Evolutionary conservation across 2,797 vertebrate species (phyloP).

Genomic region (Bradypodion ventrale): DNA sequence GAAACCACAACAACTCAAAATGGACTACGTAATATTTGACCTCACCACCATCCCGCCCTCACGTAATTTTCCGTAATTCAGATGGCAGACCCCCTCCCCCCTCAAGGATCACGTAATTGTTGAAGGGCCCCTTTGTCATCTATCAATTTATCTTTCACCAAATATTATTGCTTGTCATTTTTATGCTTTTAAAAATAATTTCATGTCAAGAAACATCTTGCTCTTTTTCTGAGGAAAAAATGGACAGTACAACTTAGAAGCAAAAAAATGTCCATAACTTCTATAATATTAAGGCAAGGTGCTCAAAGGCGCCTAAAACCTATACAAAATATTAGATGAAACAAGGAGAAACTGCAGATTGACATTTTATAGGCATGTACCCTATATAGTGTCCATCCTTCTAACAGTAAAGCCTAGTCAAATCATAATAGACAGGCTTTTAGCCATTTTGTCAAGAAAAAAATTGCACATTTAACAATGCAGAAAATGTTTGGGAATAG

Average conservation of each 20-base stretch:
- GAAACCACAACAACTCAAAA: too few species aligned
- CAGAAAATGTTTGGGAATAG: background rate
- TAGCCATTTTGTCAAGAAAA: background rate
- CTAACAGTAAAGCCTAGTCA: background rate
- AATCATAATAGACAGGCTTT: background rate
- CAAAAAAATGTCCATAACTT: too few species aligned
- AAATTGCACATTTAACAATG: too few species aligned
- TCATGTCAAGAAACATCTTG: background rate
- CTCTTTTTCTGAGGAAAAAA: background rate
- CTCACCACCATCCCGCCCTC: too few species aligned
- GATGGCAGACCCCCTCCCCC: too few species aligned
- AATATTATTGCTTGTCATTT: background rate
- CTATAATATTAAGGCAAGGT: background rate
- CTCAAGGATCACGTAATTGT: too few species aligned
- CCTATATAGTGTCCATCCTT: background rate
- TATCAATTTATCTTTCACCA: too few species aligned
- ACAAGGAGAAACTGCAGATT: background rate
- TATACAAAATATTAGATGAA: background rate
- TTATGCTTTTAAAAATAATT: background rate
- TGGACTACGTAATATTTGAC: too few species aligned
- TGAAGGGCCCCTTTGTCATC: too few species aligned
- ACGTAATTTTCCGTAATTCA: too few species aligned
- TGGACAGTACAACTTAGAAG: background rate
- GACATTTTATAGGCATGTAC: background rate
- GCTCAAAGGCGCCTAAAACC: background rate